Evolutionary conservation across 1,140 invertebrate species (phyloP), one percentile per base, ranked within the genome.

Genomic region (Belonocnema kinseyi): DNA sequence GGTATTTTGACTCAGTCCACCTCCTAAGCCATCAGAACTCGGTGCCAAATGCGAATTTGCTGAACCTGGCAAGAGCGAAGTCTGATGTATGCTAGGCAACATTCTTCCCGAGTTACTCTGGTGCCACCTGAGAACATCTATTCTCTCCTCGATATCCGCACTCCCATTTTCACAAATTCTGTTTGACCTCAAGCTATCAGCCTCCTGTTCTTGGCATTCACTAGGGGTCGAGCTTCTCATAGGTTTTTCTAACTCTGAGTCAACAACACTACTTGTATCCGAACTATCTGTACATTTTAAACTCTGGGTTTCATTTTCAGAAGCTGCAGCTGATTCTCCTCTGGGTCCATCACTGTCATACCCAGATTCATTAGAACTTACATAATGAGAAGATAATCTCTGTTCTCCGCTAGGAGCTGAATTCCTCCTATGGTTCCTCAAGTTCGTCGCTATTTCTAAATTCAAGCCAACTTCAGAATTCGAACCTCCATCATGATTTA

Each of bases 331-430:
- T 0, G 87, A 89, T 72, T 91, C 90, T 21, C 90, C 88, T 16
- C 90, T 86, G 0, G 94, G 93, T 16, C 95, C 94, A 83, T 96
- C 95, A 87, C 95, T 96, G 81, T 96, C 95, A 86, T 96, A 96
- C 19, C 96, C 96, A 50, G 95, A 96, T 89, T 96, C 96, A 86
- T 96, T 96, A 40, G 95, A 96, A 88, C 95, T 96, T 14, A 96
- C 93, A 87, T 95, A 95, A 88, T 94, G 91, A 19, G 89, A 91
- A 2, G 90, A 91, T 26, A 91, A 77, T 77, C 90, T 86, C 74
- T 90, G 91, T 72, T 91, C 89, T n/a, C 83, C 83, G 19, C 85
- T 90, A 0, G 86, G 87, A 2, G 87, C 88, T 1, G 89, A 90
- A 51, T 90, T 90, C 16, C 90, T 77, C n/a, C 88, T 80, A 40